Conservation (phyloP, 1,140 invertebrate genomes). For the Formica exsecta region DNA sequence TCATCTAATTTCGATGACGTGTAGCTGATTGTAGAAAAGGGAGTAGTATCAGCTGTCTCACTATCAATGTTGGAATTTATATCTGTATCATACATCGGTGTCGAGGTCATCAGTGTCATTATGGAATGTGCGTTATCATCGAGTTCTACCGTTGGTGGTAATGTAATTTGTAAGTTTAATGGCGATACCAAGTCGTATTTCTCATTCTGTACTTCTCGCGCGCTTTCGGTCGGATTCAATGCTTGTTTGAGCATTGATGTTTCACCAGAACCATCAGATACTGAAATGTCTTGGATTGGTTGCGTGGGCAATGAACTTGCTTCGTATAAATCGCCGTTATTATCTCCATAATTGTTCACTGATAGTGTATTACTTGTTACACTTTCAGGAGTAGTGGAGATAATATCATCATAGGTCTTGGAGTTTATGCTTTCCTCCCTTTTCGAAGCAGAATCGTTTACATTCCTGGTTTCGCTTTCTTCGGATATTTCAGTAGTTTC, state of each 20-base stretch:
- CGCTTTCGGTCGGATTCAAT: not conserved
- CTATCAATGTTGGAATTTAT: not conserved
- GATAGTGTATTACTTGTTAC: not conserved
- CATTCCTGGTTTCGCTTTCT: not conserved
- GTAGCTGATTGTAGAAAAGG: not conserved
- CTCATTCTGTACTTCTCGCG: not conserved
- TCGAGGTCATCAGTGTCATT: not conserved
- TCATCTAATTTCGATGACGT: not conserved
- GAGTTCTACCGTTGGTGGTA: not conserved
- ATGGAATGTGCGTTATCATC: constrained; percentile 10
- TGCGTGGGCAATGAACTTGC: not conserved
- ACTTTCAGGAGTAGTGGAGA: not conserved
- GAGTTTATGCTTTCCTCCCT: not conserved
- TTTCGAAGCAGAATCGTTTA: not conserved
- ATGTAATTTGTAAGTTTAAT: not conserved
- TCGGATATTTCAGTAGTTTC: not conserved
- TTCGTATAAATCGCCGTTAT: not conserved
- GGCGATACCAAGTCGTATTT: not conserved
- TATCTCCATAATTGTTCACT: constrained; percentile 1
- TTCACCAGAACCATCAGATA: not conserved
- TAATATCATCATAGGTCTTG: not conserved
- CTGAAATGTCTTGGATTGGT: not conserved
- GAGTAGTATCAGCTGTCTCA: not conserved
- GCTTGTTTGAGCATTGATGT: not conserved
- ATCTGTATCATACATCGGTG: not conserved